Percentiles rank a stretch among this genome's conserved stretches.
Conservation (phyloP, 2,888 invertebrate species). For the Bombylius major region DNA sequence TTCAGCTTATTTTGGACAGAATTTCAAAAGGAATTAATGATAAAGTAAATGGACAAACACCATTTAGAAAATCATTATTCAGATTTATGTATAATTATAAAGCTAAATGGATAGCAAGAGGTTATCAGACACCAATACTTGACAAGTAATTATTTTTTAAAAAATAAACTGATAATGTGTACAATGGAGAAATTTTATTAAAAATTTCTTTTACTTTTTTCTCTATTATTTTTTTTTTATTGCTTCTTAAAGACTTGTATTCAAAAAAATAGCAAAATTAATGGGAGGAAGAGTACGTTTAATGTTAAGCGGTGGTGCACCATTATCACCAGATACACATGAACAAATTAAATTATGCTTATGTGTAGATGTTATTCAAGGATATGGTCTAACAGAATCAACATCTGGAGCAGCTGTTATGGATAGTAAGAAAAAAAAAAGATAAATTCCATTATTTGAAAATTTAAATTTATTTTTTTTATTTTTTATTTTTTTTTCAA, state of each 20-base stretch:
- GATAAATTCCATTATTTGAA: background rate
- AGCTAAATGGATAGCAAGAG: conserved; percentile 66
- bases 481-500: conserved; percentile 5
- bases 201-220: background rate
- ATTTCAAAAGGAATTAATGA: conserved; percentile 96
- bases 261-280: conserved; percentile 42
- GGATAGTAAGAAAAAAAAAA: conserved; percentile 46
- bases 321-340: conserved; percentile 89
- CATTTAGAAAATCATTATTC: conserved; percentile 72
- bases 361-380: conserved; percentile 80
- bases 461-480: background rate
- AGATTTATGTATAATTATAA: conserved; percentile 93
- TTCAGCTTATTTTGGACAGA: conserved; percentile 86
- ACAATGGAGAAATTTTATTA: background rate
- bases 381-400: conserved; percentile 96
- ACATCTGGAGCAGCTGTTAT: conserved; percentile 84
- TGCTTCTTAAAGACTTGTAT: conserved; percentile 24
- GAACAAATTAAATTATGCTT: conserved; percentile 84
- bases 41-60: conserved; percentile 73
- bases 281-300: conserved; percentile 82
- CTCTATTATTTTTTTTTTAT: background rate
- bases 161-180: background rate
- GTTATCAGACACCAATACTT: conserved; percentile 69
- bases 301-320: conserved; percentile 90
- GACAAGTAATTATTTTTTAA: conserved; percentile 40